These are phyloP conservation scores for Pagrus major DNA, from an alignment of 2,113 vertebrate species.

Conservation along the genomic window DNA sequence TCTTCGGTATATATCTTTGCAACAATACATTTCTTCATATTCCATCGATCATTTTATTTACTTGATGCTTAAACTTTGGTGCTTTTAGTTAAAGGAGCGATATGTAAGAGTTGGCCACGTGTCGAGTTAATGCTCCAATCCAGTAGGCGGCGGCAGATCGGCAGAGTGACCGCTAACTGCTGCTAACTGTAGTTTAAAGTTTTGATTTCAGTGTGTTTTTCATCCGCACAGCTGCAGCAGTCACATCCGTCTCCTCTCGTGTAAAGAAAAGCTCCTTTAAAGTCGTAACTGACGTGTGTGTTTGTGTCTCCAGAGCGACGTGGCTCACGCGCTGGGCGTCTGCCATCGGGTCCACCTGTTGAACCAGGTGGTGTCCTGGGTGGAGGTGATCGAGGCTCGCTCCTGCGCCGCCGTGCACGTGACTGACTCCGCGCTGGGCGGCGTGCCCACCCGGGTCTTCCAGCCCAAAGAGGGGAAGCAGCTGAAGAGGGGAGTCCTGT, in stretches of 20 bases:
- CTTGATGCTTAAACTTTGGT: background rate
- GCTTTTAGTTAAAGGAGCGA: background rate
- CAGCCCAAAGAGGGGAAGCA: slow-evolving; percentile 75
- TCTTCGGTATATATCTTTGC: too few relatives aligned
- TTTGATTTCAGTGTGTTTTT: background rate
- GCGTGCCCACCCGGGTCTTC: slow-evolving; percentile 91
- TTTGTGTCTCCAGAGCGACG: slow-evolving; percentile 84
- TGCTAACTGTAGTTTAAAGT: too few relatives aligned
- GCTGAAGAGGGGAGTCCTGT: slow-evolving; percentile 89
- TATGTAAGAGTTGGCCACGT: too few relatives aligned
- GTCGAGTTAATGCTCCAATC: too few relatives aligned
- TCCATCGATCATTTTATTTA: background rate
- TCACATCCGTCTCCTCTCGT: background rate
- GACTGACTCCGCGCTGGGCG: slow-evolving; percentile 87
- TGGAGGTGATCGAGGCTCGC: slow-evolving; percentile 85
- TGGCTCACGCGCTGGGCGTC: slow-evolving; percentile 89
- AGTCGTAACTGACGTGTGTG: too few relatives aligned
- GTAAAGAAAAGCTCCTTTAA: background rate
- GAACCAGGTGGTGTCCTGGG: slow-evolving; percentile 86
- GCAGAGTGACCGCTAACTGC: too few relatives aligned
- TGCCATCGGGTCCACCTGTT: slow-evolving; percentile 87
- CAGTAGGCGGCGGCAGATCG: too few relatives aligned
- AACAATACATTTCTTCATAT: too few relatives aligned
- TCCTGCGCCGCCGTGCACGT: slow-evolving; percentile 86
- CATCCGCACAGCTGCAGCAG: background rate